These are phyloP conservation scores for Apteryx mantelli DNA, from an alignment of 2,113 vertebrate genomes.

Conservation along the genomic window DNA sequence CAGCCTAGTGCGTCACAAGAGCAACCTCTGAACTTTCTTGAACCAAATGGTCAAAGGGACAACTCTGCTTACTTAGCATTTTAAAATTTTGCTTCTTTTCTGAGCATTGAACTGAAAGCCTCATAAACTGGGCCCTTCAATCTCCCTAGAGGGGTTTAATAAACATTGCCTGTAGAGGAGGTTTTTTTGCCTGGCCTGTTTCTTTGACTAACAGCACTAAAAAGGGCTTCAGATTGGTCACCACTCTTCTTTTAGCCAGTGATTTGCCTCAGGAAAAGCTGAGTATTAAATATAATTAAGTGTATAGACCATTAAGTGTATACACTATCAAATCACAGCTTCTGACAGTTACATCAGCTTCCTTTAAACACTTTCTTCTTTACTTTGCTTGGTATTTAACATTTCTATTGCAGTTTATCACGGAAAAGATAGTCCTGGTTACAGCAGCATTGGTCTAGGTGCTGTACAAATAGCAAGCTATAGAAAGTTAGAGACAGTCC, in stretches of 20 bases:
- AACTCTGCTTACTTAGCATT: conserved; percentile 47
- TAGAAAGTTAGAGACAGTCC: not conserved
- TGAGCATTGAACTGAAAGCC: not conserved
- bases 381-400: not conserved
- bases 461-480: not conserved
- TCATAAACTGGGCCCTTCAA: not conserved
- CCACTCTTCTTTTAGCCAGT: not conserved
- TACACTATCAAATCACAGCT: not conserved
- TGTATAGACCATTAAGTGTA: not conserved
- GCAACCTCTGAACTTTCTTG: conserved; percentile 61
- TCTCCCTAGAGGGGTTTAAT: not conserved
- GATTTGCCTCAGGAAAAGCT: not conserved
- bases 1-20: not conserved
- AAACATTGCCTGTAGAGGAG: not conserved
- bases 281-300: not conserved
- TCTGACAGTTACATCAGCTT: not conserved
- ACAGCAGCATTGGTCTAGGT: not conserved
- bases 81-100: conserved; percentile 4
- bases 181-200: not conserved
- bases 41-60: conserved; percentile 15
- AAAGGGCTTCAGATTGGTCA: not conserved
- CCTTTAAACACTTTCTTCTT: not conserved
- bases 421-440: not conserved
- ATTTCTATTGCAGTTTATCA: not conserved
- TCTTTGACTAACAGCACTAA: not conserved